phyloP scores from a whole-genome alignment of 2,113 vertebrate species.

The Sphyrna mokarran region DNA sequence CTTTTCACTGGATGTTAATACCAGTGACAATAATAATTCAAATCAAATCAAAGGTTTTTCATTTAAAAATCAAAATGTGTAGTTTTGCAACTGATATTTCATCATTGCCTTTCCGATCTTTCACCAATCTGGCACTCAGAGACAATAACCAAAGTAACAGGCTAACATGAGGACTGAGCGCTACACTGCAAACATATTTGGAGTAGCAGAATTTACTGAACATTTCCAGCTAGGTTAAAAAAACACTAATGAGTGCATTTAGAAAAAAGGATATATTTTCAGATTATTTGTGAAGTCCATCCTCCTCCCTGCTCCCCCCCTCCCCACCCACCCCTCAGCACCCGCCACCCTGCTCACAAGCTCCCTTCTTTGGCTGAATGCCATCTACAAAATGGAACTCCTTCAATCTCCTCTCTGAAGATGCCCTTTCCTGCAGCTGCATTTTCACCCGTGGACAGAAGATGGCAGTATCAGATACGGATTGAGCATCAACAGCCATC shows the following conservation, averaged over 20 bases:
- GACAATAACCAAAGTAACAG: too few relatives aligned
- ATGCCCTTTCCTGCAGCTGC: neutral
- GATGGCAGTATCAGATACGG: neutral
- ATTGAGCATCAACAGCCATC: neutral
- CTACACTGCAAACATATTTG: neutral
- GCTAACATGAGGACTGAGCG: neutral
- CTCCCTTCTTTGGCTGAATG: neutral
- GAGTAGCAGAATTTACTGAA: neutral
- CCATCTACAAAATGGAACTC: neutral
- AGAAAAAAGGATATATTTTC: neutral
- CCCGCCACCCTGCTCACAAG: too few relatives aligned
- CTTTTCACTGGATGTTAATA: too few relatives aligned
- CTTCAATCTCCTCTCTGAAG: neutral
- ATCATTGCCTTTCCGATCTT: neutral
- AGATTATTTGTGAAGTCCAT: neutral
- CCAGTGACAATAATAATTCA: too few relatives aligned
- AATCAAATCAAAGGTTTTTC: too few relatives aligned
- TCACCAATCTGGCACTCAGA: too few relatives aligned
- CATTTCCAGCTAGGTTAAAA: neutral
- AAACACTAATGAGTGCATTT: neutral
- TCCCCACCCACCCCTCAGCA: neutral
- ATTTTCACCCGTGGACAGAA: neutral
- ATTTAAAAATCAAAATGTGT: too few relatives aligned
- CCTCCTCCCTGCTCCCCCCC: neutral
- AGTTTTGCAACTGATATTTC: neutral